These are phyloP conservation scores for Anolis sagrei DNA, from an alignment of 2,113 vertebrate species.

Conservation along the genomic window DNA sequence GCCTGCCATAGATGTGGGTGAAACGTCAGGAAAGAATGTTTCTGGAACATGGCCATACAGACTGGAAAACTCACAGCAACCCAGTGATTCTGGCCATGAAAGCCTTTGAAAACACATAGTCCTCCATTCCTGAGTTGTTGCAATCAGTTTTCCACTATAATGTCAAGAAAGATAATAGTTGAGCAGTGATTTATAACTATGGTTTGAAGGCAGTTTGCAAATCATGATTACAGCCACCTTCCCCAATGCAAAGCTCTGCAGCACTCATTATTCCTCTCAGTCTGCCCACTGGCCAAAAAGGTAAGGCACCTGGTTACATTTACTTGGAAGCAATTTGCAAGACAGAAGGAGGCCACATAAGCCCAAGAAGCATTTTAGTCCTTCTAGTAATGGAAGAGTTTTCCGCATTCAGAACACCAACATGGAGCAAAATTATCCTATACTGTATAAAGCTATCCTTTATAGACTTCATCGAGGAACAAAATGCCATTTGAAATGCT, in stretches of 20 bases:
- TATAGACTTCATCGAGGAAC: background rate
- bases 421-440: fast-evolving
- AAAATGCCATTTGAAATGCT: background rate
- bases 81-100: no score
- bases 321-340: background rate
- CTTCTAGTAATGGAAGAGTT: background rate
- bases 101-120: no score
- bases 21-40: no score
- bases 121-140: background rate
- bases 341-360: background rate
- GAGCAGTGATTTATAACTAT: background rate
- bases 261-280: background rate
- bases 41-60: no score
- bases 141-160: background rate
- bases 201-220: background rate
- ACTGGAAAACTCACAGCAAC: no score
- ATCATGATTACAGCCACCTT: background rate
- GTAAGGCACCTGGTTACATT: background rate
- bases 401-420: background rate
- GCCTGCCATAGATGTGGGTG: no score
- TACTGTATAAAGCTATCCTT: background rate
- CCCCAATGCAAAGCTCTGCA: background rate
- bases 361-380: background rate
- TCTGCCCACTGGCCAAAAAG: background rate
- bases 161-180: background rate